Evolutionary conservation across 2,888 invertebrate genomes (phyloP).

Genomic region (Auanema sp.): DNA sequence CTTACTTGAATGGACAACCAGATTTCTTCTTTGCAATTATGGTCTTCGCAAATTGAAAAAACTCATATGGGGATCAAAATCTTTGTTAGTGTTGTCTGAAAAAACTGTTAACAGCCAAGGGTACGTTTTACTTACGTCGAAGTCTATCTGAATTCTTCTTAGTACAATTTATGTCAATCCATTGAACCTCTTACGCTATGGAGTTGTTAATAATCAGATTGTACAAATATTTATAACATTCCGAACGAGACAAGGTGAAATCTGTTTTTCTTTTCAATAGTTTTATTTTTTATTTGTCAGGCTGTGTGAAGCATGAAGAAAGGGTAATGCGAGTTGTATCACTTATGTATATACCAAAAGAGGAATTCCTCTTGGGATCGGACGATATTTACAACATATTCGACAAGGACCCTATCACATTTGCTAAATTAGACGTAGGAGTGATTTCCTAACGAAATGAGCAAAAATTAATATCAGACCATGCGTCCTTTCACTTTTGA

Average conservation of each 20-base stretch:
- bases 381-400: slow-evolving; percentile 16
- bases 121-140: background rate
- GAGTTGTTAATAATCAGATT: slow-evolving; percentile 26
- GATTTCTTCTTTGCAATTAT: slow-evolving; percentile 2
- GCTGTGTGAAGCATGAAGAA: slow-evolving; percentile 3
- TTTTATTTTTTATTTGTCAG: background rate
- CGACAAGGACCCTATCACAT: slow-evolving; percentile 4
- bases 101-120: slow-evolving; percentile 10
- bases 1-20: no score
- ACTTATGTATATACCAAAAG: background rate
- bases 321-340: slow-evolving; percentile 8
- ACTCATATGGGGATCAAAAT: slow-evolving; percentile 10
- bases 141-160: background rate
- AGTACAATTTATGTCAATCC: slow-evolving; percentile 27
- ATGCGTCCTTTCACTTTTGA: background rate
- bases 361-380: slow-evolving; percentile 10
- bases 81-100: background rate
- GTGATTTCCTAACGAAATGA: no score
- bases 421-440: slow-evolving; percentile 12
- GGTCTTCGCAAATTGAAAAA: slow-evolving; percentile 2
- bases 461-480: background rate
- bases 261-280: no score
- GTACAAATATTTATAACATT: slow-evolving; percentile 25
- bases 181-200: slow-evolving; percentile 22
- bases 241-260: slow-evolving; percentile 9